Base-by-base conservation (phyloP, 2,888 invertebrate genomes). In the Cryptocephalus moraei region DNA sequence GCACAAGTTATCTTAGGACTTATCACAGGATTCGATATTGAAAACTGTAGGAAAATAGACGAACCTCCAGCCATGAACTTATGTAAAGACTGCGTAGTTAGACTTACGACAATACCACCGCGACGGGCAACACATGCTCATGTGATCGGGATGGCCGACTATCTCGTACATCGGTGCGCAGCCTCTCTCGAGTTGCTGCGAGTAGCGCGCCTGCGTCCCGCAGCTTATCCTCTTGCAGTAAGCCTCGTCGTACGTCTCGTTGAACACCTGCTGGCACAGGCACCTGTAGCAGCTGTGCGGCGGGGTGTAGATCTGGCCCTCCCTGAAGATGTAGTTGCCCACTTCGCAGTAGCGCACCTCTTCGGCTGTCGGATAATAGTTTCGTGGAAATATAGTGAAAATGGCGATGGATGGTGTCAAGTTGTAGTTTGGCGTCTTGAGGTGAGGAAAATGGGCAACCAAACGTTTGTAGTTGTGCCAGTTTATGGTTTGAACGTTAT, bases 81-180 rank as follows among this genome's bases (percentile, higher is more conserved):
- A 4, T 6, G n/a, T 2, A 12, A 36, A 34, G 34, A 41, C 9
- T 9, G 10, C 8, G 14, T 9, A 14, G 13, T n/a, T 9, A 41
- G 45, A 54, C 53, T 51, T 49, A 54, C 53, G 53, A 41, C 53
- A 54, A 46, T 50, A 34, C 51, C 51, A 54, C 11, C 22, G 39
- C 22, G 31, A 39, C 6, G 53, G 53, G 46, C 53, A 54, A 44
- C 53, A 54, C 14, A 54, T 34, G 9, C 22, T 10, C 1, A 32
- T 44, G 1, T 43, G 42, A 8, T 13, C 32, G 8, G 32, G 9
- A n/a, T 34, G 39, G 8, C n/a, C 22, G 8, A 31, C 9, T 9
- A 22, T 43, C 12, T 13, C 12, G 34, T 54, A 50, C 12, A 33
- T 33, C 4, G 50, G 50, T 10, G 50, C 50, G 31, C 50, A 50